Evolutionary conservation across 2,888 invertebrate genomes (phyloP).

Genomic region (Drosophila sordidula): DNA sequence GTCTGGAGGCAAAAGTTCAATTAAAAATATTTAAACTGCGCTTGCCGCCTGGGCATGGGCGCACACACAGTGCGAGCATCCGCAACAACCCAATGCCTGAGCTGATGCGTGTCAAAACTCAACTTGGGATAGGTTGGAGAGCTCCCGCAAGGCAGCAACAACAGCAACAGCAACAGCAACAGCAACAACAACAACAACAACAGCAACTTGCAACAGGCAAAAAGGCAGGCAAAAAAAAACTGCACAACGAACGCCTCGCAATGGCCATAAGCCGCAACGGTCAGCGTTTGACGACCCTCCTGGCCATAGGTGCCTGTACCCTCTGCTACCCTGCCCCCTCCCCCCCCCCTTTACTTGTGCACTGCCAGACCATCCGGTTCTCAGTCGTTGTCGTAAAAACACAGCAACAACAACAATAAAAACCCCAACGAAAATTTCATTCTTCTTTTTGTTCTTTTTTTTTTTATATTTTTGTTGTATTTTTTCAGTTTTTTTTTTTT

Average conservation of each 20-base stretch:
- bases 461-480: slow-evolving; percentile 36
- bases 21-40: slow-evolving; percentile 79
- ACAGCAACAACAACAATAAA: slow-evolving; percentile 44
- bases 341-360: slow-evolving; percentile 5
- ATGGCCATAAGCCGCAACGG: slow-evolving; percentile 68
- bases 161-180: slow-evolving; percentile 29
- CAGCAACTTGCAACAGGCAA: slow-evolving; percentile 33
- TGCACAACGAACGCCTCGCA: slow-evolving; percentile 64
- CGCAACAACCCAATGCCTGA: slow-evolving; percentile 42
- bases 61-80: slow-evolving; percentile 34
- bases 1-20: slow-evolving; percentile 81
- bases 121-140: slow-evolving; percentile 84
- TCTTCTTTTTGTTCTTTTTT: slow-evolving; percentile 66
- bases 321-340: background rate
- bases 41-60: slow-evolving; percentile 28
- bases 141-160: slow-evolving; percentile 74
- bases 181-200: slow-evolving; percentile 25
- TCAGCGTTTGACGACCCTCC: slow-evolving; percentile 63
- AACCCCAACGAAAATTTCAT: slow-evolving; percentile 73
- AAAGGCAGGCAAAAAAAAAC: slow-evolving; percentile 33
- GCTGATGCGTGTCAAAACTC: slow-evolving; percentile 82
- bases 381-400: slow-evolving; percentile 56
- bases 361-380: slow-evolving; percentile 72
- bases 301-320: slow-evolving; percentile 24
- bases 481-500: slow-evolving; percentile 43